A percentile compares a stretch with the other conserved stretches of the same genome.
These are phyloP conservation scores for Habroteleia sp. DNA, from an alignment of 2,888 invertebrate species.

Conservation along the genomic window DNA sequence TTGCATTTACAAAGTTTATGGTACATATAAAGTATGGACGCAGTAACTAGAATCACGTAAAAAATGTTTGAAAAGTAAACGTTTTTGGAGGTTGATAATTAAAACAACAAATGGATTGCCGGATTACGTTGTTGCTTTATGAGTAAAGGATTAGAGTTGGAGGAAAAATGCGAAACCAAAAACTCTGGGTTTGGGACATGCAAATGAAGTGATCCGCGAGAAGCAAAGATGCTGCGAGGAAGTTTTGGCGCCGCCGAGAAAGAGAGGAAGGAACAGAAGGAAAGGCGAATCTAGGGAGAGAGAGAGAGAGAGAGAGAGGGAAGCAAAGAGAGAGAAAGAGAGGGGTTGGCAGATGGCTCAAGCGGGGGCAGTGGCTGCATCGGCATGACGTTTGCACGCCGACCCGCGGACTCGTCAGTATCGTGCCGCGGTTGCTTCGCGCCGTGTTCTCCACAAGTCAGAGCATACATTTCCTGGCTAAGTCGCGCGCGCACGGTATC, in stretches of 20 bases:
- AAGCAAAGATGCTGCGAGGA: conserved; percentile 18
- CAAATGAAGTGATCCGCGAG: conserved; percentile 10
- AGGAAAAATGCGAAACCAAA: conserved; percentile 12
- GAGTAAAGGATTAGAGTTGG: conserved; percentile 12
- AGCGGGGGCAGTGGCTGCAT: conserved; percentile 66
- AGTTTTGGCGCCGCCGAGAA: conserved; percentile 20
- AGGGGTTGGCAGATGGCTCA: conserved; percentile 63
- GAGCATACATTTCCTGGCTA: conserved; percentile 11
- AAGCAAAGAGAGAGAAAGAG: conserved; percentile 20
- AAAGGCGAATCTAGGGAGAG: not conserved
- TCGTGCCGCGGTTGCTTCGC: conserved; percentile 78
- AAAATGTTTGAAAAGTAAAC: too few species aligned
- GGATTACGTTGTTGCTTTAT: conserved; percentile 24
- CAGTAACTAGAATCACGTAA: too few species aligned
- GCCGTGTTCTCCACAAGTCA: conserved; percentile 69
- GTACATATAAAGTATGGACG: too few species aligned
- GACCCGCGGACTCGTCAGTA: conserved; percentile 76
- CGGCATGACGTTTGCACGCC: conserved; percentile 79
- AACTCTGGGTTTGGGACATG: conserved; percentile 28
- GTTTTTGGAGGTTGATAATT: too few species aligned
- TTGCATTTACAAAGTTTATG: too few species aligned
- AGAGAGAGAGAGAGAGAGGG: not conserved
- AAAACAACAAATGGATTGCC: conserved; percentile 41
- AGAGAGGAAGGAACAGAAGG: conserved; percentile 3
- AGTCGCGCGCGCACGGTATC: conserved; percentile 43